Evolutionary conservation across 2,113 vertebrate species (phyloP).

Genomic region (Scolopax mira): DNA sequence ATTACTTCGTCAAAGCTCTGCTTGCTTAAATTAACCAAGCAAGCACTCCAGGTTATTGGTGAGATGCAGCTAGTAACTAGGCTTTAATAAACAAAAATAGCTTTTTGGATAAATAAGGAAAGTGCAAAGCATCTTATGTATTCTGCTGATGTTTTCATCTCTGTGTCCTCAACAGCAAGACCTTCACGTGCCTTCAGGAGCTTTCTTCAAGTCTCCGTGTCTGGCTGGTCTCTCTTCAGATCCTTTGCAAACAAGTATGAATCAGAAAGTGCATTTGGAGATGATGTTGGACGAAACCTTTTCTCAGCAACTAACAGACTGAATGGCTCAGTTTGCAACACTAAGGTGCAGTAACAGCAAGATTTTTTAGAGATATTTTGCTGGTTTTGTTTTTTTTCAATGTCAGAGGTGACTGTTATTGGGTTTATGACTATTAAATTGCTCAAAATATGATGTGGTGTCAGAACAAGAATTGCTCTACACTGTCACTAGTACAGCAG

Average conservation of each 20-base stretch:
- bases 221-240: neutral
- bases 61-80: constrained; percentile 75
- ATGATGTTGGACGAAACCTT: neutral
- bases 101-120: constrained; percentile 75
- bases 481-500: neutral
- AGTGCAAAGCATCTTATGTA: constrained; percentile 28
- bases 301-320: neutral
- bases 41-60: constrained; percentile 76
- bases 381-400: neutral
- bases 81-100: constrained; percentile 81
- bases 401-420: neutral
- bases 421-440: neutral
- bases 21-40: constrained; percentile 83
- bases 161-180: constrained; percentile 31
- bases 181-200: constrained; percentile 14
- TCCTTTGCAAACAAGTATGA: neutral
- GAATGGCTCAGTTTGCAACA: neutral
- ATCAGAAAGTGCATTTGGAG: neutral
- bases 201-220: neutral
- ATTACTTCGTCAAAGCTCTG: constrained; percentile 82
- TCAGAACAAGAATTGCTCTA: neutral
- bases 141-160: constrained; percentile 41
- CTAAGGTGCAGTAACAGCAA: neutral
- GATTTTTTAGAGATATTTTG: neutral
- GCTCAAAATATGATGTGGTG: neutral